Base-by-base conservation (phyloP, 2,113 vertebrate species). In the Clarias batrachus region DNA sequence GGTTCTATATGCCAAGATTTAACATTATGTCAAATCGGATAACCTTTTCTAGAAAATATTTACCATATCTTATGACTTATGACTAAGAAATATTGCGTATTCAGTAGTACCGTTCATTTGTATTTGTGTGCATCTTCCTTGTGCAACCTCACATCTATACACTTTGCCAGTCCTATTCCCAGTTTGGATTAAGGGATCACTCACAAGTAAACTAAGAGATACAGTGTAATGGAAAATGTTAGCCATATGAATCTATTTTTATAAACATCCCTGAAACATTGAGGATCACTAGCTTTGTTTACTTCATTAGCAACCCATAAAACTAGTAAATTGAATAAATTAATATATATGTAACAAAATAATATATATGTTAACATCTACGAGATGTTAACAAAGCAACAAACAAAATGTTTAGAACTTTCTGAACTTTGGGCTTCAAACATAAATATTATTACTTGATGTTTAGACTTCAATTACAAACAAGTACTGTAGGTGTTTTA, bases 171-270 rank as follows among this genome's bases (percentile, higher is more conserved):
- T 91, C 82, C 0, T 1, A 13, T n/a, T 19, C 23, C 0, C 0
- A 21, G 70, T 78, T 62, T 94, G 91, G 68, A n/a, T 78, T 48
- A 94, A 77, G 10, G 94, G 94, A 63, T 94, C 94, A 68, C 94
- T 94, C 84, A 94, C 87, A 9, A 94, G 91, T 82, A 95, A 27
- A 48, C 94, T 95, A 83, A 86, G 57, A 65, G 79, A 87, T 48
- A 48, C 48, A 48, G 48, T 48, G 6, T 48, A 25, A 73, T 63
- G 37, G 27, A 81, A 84, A 23, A 65, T 60, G 23, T 84, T 74
- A 83, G 27, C 6, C 27, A 74, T n/a, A 14, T 52, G 10, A 52
- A 73, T 8, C 8, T 23, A 71, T 71, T 71, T 71, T 37, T 37
- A 37, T 19, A 37, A 73, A 23, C 33, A 19, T 73, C 19, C 10